Base-by-base conservation (phyloP, 2,113 vertebrate species). In the Megaptera novaeangliae region DNA sequence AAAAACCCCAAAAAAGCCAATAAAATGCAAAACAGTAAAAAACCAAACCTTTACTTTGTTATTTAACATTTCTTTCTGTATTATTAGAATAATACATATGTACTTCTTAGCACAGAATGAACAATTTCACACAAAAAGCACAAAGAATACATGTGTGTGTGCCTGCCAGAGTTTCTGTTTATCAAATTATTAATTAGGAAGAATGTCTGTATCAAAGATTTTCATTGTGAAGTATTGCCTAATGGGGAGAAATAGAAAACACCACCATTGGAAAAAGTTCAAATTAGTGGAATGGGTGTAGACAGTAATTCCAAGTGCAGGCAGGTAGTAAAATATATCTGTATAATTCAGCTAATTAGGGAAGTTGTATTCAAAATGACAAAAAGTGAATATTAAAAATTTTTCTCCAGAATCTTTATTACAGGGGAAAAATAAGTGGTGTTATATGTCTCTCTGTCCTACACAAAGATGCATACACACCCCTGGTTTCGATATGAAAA, bases 131-230 rank as follows among this genome's bases (percentile, higher is more conserved):
- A 29, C 10, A 59, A 25, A 31, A 55, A 57, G 23, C 39, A 69
- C 44, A 88, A 88, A 72, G 44, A 29, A 27, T 75, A 9, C 10
- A 2, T 84, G 13, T 84, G 25, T 63, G 0, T 69, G 11, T 69
- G 12, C 29, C 46, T 85, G 25, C 34, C 27, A 74, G 39, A 80
- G 2, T 80, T 23, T 41, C 34, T 68, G 13, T 52, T 64, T 91
- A 71, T 88, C 34, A 91, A 78, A 68, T 84, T 91, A 39, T 93
- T 90, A 90, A 75, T 96, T 86, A 86, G 39, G 2, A 90, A 95
- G 44, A 72, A 29, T 75, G 71, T 77, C 61, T 66, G 41, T 52
- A 92, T 85, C 34, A 36, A 61, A 86, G 27, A 41, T 15, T 64
- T 90, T 77, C 49, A 49, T 21, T 68, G 46, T 44, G 41, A 95